These are phyloP conservation scores for Diarsia mendica DNA, from an alignment of 2,888 invertebrate species.

Conservation along the genomic window DNA sequence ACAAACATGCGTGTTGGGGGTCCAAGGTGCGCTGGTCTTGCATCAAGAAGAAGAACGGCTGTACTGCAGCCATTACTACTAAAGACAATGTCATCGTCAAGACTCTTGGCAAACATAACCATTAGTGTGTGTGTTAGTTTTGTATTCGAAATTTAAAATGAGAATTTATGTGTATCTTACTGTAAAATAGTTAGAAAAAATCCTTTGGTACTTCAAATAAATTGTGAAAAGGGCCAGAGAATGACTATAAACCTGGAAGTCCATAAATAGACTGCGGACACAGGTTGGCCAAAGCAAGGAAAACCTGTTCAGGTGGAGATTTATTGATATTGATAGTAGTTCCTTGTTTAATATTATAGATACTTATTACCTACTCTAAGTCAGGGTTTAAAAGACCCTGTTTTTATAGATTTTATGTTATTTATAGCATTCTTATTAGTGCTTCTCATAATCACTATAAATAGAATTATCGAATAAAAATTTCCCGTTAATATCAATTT, in stretches of 20 bases:
- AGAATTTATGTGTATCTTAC: background rate
- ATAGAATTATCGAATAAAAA: no score
- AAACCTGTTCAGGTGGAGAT: no score
- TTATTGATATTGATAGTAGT: background rate
- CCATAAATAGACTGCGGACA: no score
- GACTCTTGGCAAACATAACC: constrained; percentile 51
- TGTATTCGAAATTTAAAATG: background rate
- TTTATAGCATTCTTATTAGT: no score
- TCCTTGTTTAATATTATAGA: background rate
- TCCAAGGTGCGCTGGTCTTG: constrained; percentile 86
- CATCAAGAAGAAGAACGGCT: constrained; percentile 86
- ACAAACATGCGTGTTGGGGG: constrained; percentile 86
- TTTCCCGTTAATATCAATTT: no score
- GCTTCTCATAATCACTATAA: no score
- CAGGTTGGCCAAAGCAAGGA: no score
- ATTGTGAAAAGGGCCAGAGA: no score
- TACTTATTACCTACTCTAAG: background rate
- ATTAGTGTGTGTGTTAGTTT: background rate
- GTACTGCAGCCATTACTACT: constrained; percentile 84
- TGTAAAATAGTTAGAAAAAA: background rate
- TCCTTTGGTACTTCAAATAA: no score
- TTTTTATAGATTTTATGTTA: no score
- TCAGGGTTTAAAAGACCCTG: no score
- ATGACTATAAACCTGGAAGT: no score
- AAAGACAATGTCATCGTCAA: constrained; percentile 85